phyloP scores from a whole-genome alignment of 2,797 vertebrate species.

The Brachyrhaphis roseni region DNA sequence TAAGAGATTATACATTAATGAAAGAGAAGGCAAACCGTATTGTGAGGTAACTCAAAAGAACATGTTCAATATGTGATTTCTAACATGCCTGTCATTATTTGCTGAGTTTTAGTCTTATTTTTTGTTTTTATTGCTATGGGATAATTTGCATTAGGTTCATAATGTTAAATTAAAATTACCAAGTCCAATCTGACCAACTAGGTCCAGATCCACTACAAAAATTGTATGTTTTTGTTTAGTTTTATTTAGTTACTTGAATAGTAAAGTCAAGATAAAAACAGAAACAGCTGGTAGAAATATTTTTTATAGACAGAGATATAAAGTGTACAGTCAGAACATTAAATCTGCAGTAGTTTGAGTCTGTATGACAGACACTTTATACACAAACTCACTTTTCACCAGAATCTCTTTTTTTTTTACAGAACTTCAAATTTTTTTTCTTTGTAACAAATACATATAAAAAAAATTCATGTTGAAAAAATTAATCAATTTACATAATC shows the following conservation, averaged over 20 bases:
- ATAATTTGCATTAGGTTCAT: too few relatives aligned
- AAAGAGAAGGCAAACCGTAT: too few relatives aligned
- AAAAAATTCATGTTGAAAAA: neutral
- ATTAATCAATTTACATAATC: neutral
- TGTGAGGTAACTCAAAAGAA: too few relatives aligned
- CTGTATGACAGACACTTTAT: conserved; percentile 58
- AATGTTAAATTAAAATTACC: too few relatives aligned
- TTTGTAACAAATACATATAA: neutral
- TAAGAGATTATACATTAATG: too few relatives aligned
- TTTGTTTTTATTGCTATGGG: too few relatives aligned
- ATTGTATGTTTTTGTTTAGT: too few relatives aligned
- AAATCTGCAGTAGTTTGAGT: conserved; percentile 13
- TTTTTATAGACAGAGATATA: neutral
- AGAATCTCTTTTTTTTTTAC: neutral
- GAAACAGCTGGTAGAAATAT: conserved; percentile 31
- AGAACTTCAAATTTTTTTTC: neutral
- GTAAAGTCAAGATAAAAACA: neutral
- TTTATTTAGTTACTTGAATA: neutral
- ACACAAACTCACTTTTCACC: neutral
- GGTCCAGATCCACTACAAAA: too few relatives aligned
- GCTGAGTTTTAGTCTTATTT: too few relatives aligned
- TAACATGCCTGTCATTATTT: too few relatives aligned
- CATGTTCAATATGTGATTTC: too few relatives aligned
- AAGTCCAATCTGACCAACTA: too few relatives aligned
- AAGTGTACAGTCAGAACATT: neutral